A percentile compares a stretch with the other conserved stretches of the same genome.
Evolutionary conservation across 2,113 vertebrate genomes (phyloP).

Genomic region (Lophochroa leadbeateri): DNA sequence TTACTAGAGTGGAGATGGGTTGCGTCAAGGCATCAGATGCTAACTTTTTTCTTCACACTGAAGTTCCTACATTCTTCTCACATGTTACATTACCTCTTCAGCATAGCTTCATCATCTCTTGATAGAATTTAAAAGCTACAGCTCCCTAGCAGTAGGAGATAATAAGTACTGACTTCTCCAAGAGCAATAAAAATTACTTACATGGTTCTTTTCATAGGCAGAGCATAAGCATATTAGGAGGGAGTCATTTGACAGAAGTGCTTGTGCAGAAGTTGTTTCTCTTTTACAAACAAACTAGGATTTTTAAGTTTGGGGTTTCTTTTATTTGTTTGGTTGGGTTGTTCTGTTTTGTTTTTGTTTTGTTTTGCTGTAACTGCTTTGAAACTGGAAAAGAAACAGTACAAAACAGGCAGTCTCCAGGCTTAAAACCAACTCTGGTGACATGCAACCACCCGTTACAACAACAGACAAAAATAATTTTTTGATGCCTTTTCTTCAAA

Average conservation of each 20-base stretch:
- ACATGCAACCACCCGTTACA: background rate
- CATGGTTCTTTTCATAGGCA: background rate
- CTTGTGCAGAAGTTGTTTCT: background rate
- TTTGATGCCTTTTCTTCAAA: conserved; percentile 41
- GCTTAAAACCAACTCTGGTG: background rate
- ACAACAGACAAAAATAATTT: background rate
- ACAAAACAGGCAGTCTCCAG: background rate
- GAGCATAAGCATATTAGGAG: background rate
- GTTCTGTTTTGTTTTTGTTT: background rate
- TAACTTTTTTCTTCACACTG: background rate
- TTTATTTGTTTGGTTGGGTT: background rate
- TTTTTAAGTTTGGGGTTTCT: background rate
- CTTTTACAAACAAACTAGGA: background rate
- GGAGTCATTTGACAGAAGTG: background rate
- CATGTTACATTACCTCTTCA: background rate
- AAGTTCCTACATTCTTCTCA: background rate
- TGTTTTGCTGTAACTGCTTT: conserved; percentile 23
- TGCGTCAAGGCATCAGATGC: background rate
- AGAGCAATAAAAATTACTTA: background rate
- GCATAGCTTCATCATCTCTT: background rate
- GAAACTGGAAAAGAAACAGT: background rate
- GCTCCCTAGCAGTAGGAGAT: background rate
- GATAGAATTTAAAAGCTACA: background rate
- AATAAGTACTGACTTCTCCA: background rate
- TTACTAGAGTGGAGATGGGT: background rate